These are phyloP conservation scores for Myiagra hebetior DNA, from an alignment of 2,113 vertebrate species.

Conservation along the genomic window DNA sequence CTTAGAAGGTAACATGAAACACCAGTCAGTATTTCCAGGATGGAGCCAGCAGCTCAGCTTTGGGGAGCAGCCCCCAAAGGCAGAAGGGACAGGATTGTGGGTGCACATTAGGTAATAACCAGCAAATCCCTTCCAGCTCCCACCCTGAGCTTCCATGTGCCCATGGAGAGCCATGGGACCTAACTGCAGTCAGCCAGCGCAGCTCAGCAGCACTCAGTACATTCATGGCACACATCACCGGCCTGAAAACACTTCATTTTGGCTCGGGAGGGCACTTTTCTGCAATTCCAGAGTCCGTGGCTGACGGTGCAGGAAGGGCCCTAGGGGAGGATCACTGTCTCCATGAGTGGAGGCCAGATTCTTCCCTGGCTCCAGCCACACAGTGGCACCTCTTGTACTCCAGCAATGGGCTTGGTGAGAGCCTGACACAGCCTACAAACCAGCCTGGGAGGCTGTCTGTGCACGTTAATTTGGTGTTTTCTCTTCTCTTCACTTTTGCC, in stretches of 20 bases:
- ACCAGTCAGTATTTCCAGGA: background rate
- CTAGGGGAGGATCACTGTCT: background rate
- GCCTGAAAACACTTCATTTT: background rate
- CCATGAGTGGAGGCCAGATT: background rate
- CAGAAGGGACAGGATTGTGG: background rate
- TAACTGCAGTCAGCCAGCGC: background rate
- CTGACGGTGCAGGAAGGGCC: background rate
- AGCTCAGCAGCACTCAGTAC: background rate
- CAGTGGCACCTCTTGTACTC: background rate
- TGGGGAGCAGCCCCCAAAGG: background rate
- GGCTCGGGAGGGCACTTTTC: background rate
- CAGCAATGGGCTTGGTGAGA: background rate
- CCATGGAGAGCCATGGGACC: background rate
- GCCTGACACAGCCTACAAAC: background rate
- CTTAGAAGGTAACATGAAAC: background rate
- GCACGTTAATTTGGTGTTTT: background rate
- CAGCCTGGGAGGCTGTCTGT: background rate
- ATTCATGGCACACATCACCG: background rate
- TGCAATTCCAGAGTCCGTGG: accelerated
- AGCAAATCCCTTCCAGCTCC: background rate
- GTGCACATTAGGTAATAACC: background rate
- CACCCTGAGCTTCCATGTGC: background rate
- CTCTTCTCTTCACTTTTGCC: background rate
- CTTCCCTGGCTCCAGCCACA: background rate
- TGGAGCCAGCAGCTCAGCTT: background rate